Evolutionary conservation across 2,888 invertebrate species (phyloP).

Genomic region (Tenthredo scrophulariae): DNA sequence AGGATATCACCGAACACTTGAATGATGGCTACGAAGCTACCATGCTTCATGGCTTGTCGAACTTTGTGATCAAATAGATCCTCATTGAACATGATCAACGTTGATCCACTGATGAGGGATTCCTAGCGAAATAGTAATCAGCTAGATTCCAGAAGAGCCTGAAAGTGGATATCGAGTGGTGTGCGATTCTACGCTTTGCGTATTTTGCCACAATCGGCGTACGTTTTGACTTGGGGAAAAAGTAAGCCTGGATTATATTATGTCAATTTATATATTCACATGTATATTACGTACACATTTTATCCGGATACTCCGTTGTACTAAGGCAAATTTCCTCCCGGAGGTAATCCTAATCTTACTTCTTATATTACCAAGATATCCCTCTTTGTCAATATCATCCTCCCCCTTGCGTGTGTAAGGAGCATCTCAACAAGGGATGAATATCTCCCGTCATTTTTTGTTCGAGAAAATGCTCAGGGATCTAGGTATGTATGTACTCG

Average conservation of each 20-base stretch:
- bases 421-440: not conserved
- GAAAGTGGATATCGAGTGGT: not conserved
- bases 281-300: not conserved
- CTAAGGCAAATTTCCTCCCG: not conserved
- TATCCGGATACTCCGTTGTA: not conserved
- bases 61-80: constrained; percentile 22
- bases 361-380: constrained; percentile 11
- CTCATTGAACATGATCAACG: not conserved
- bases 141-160: not conserved
- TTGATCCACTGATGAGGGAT: not conserved
- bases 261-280: not conserved
- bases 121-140: not conserved
- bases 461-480: not conserved
- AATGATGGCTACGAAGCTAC: not conserved
- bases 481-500: not conserved
- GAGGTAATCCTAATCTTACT: constrained; percentile 23
- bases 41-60: not conserved
- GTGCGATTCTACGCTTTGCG: not conserved
- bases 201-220: not conserved
- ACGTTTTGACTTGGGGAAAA: not conserved
- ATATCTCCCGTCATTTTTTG: not conserved
- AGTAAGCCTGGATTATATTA: not conserved
- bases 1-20: not conserved
- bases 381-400: constrained; percentile 34
- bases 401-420: not conserved